phyloP scores from a whole-genome alignment of 2,888 invertebrate genomes.

The Scrobipalpa atriplicella region DNA sequence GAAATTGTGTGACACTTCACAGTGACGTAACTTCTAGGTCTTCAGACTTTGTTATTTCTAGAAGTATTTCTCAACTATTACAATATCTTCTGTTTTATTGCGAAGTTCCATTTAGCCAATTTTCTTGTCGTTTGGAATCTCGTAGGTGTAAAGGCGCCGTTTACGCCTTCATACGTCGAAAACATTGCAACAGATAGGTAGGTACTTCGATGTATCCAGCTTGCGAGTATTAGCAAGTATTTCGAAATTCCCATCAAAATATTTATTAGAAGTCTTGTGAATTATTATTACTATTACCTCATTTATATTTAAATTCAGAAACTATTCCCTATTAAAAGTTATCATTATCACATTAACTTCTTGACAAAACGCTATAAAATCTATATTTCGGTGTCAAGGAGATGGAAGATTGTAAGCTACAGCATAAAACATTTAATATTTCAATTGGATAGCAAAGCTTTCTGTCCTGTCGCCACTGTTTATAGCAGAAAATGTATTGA shows the following conservation, averaged over 20 bases:
- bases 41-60: neutral
- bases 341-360: neutral
- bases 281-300: too few relatives aligned
- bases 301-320: too few relatives aligned
- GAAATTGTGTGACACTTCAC: slow-evolving; percentile 1
- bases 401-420: neutral
- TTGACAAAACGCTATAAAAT: neutral
- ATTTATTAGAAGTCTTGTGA: too few relatives aligned
- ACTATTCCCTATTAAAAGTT: too few relatives aligned
- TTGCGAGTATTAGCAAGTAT: neutral
- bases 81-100: neutral
- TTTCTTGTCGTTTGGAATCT: neutral
- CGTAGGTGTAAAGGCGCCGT: slow-evolving; percentile 45
- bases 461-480: slow-evolving; percentile 1
- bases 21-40: slow-evolving; percentile 11
- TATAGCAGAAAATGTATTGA: slow-evolving; percentile 23
- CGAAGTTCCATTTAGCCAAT: slow-evolving; percentile 3
- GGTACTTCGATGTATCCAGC: neutral
- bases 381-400: neutral
- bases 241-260: neutral
- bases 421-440: slow-evolving; percentile 1
- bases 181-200: slow-evolving; percentile 38
- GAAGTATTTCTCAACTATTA: slow-evolving; percentile 9
- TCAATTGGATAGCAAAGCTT: slow-evolving; percentile 13
- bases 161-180: slow-evolving; percentile 44